Base-by-base conservation (phyloP, 2,797 vertebrate genomes). In the Syndactyla subalaris region DNA sequence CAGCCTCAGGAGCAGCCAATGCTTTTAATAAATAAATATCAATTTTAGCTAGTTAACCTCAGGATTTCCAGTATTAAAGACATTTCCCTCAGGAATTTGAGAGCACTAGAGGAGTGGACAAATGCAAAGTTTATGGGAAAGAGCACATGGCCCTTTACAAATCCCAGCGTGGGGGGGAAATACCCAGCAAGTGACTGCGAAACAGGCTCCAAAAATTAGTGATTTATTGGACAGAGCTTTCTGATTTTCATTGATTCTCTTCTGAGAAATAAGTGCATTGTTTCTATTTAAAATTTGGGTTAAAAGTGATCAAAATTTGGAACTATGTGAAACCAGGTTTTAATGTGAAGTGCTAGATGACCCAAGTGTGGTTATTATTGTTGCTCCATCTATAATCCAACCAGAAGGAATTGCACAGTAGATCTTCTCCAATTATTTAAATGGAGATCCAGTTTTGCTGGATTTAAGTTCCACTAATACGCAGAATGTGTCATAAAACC, bases 81-180 rank as follows among this genome's bases (percentile, higher is more conserved):
- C 62, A 77, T 94, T 96, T 91, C 91, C 91, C 83, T 26, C 36
- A 90, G 89, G 89, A 86, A 43, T 4, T 45, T 30, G 70, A 30
- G 34, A 62, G 68, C 51, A 18, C 75, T 6, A 3, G 20, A 85
- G 43, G 79, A 85, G 88, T 18, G 72, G 77, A 55, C 23, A 79
- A 93, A 92, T 10, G 66, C 80, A 67, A 95, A 89, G 92, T 79
- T 89, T 62, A 45, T 21, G 54, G 86, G 68, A 79, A 92, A 83
- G 38, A 86, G 52, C 68, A 34, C 17, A 9, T 2, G 2, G 62
- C 10, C 10, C 48, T 68, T 70, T 34, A 46, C n/a, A 46, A 75
- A 81, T 43, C 59, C 57, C 10, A 2, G 2, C 3, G 3, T 5
- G 26, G 2, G 3, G 41, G 48, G 36, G 18, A 76, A 80, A 48